Conservation (phyloP, 2,888 invertebrate species). For the Cataglyphis cursor region DNA sequence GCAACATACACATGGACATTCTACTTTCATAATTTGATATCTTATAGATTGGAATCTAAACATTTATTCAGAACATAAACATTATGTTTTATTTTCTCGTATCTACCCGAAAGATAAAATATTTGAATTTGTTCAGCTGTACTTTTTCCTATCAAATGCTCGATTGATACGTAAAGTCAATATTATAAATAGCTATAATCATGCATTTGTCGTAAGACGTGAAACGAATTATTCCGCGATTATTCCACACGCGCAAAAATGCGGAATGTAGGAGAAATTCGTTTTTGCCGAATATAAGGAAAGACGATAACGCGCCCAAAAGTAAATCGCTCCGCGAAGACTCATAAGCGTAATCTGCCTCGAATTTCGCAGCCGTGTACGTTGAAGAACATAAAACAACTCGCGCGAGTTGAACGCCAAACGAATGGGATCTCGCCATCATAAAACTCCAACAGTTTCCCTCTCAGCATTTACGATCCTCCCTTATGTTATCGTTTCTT, state of each 20-base stretch:
- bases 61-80: not conserved
- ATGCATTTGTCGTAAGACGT: not conserved
- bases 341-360: conserved; percentile 77
- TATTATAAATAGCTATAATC: not conserved
- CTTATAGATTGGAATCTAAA: not conserved
- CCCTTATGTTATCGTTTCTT: conserved; percentile 4
- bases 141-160: not conserved
- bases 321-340: conserved; percentile 77
- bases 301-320: conserved; percentile 30
- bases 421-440: conserved; percentile 47
- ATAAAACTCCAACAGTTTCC: conserved; percentile 52
- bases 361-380: conserved; percentile 66
- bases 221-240: not conserved
- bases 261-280: conserved; percentile 29
- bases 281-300: conserved; percentile 41
- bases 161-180: not conserved
- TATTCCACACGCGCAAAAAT: conserved; percentile 41
- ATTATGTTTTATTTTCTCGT: not conserved
- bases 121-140: conserved; percentile 4
- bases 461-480: conserved; percentile 40
- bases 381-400: conserved; percentile 61
- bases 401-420: conserved; percentile 43
- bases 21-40: not conserved
- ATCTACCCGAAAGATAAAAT: not conserved
- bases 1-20: not conserved